Evolutionary conservation across 1,140 invertebrate genomes (phyloP).

Genomic region (Sesamia nonagrioides): DNA sequence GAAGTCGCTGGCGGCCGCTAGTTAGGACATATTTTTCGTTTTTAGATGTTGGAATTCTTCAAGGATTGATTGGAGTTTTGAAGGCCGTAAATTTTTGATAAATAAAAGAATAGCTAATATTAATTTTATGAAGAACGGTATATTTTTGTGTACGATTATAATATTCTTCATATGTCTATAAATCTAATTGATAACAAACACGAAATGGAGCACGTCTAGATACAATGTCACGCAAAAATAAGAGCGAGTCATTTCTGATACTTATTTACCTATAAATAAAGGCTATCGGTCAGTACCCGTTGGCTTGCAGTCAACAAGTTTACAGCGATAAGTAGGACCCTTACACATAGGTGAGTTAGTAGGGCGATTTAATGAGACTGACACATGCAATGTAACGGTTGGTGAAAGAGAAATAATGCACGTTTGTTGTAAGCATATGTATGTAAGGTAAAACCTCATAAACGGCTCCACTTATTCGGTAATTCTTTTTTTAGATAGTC

Average conservation of each 20-base stretch:
- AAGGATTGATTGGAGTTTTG: no score
- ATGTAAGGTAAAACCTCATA: neutral
- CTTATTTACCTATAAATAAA: neutral
- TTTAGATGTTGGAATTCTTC: no score
- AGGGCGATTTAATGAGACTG: slow-evolving; percentile 2
- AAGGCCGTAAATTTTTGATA: no score
- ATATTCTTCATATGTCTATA: no score
- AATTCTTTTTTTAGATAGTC: neutral
- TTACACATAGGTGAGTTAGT: neutral
- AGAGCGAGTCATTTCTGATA: neutral
- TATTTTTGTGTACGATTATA: no score
- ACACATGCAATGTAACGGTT: slow-evolving; percentile 1
- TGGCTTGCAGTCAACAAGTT: neutral
- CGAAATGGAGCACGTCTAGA: neutral
- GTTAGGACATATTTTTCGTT: no score
- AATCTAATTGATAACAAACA: neutral
- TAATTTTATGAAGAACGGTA: no score
- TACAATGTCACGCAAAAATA: neutral
- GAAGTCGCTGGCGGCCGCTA: no score
- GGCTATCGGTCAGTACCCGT: slow-evolving; percentile 1
- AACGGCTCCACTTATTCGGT: neutral
- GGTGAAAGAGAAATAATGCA: neutral
- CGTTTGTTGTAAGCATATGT: no score
- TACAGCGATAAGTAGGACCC: neutral
- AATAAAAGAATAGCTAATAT: no score